Conservation (phyloP, 2,113 vertebrate genomes). For the Corythoichthys haematopterus region DNA sequence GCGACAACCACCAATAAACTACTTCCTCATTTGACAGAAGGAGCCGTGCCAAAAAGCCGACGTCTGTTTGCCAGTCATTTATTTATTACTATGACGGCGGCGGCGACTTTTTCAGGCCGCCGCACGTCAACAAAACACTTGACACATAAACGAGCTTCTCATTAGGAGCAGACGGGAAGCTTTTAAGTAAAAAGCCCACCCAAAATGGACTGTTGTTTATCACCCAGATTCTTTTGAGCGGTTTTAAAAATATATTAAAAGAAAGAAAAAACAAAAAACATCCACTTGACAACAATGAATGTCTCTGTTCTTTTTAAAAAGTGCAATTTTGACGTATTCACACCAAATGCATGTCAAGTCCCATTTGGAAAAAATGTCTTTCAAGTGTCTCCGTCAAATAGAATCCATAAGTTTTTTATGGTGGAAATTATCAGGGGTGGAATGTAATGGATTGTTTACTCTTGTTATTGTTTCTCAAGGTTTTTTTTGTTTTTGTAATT, state of each 20-base stretch:
- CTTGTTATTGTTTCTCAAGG: too few species aligned
- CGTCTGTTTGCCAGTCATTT: slow-evolving; percentile 52
- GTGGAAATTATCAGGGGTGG: too few species aligned
- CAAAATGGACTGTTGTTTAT: background rate
- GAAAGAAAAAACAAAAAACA: background rate
- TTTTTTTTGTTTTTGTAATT: too few species aligned
- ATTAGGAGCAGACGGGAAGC: slow-evolving; percentile 8
- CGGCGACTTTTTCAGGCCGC: slow-evolving; percentile 38
- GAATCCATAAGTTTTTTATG: background rate
- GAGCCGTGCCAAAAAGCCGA: slow-evolving; percentile 42
- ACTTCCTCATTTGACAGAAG: slow-evolving; percentile 48
- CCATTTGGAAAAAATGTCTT: background rate
- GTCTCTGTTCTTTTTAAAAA: background rate
- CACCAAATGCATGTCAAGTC: background rate
- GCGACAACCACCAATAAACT: slow-evolving; percentile 27
- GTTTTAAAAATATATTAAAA: background rate
- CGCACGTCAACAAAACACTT: slow-evolving; percentile 32
- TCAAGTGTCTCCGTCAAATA: background rate
- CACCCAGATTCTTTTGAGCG: background rate
- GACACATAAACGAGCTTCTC: slow-evolving; percentile 27
- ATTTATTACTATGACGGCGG: slow-evolving; percentile 36
- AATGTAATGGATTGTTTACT: too few species aligned
- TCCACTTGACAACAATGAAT: background rate
- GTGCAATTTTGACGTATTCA: background rate
- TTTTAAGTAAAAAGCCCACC: background rate